A percentile compares a stretch with the other conserved stretches of the same genome.
These are phyloP conservation scores for Sitta carolinensis DNA, from an alignment of 2,797 vertebrate species.

Conservation along the genomic window DNA sequence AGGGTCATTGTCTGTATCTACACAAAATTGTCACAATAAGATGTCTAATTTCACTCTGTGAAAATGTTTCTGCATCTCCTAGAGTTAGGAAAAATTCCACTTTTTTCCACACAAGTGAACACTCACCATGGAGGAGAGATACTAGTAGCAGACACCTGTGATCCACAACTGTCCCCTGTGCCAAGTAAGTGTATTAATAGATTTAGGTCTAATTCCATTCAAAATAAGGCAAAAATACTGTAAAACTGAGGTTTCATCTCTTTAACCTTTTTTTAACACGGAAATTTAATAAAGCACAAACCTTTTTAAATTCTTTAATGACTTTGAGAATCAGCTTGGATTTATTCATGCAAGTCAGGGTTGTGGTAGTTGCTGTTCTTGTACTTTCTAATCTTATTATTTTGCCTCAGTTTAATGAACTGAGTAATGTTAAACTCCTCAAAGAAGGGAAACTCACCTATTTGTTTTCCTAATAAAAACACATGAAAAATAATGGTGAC, in stretches of 20 bases:
- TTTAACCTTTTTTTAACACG: not conserved
- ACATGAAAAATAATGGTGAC: not conserved
- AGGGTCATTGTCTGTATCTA: not conserved
- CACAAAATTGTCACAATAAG: not conserved
- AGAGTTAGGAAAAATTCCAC: slow-evolving; percentile 66
- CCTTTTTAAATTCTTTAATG: not conserved
- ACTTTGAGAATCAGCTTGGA: not conserved
- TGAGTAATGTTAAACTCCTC: not conserved
- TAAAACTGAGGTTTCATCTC: not conserved
- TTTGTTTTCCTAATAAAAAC: not conserved
- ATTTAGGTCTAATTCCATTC: not conserved
- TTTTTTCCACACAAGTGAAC: slow-evolving; percentile 49
- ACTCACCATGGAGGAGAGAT: slow-evolving; percentile 70
- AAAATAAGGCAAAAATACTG: not conserved
- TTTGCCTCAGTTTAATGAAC: not conserved
- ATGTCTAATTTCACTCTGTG: not conserved
- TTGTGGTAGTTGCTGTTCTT: not conserved
- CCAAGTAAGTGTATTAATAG: slow-evolving; percentile 66
- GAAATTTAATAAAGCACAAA: not conserved
- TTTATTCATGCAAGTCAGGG: not conserved
- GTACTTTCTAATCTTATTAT: not conserved
- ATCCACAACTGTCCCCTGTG: slow-evolving; percentile 74
- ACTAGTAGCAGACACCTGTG: slow-evolving; percentile 89
- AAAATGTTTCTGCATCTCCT: slow-evolving; percentile 21
- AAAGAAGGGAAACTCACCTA: not conserved